Base-by-base conservation (phyloP, 1,140 invertebrate species). In the Meteorus sp. region DNA sequence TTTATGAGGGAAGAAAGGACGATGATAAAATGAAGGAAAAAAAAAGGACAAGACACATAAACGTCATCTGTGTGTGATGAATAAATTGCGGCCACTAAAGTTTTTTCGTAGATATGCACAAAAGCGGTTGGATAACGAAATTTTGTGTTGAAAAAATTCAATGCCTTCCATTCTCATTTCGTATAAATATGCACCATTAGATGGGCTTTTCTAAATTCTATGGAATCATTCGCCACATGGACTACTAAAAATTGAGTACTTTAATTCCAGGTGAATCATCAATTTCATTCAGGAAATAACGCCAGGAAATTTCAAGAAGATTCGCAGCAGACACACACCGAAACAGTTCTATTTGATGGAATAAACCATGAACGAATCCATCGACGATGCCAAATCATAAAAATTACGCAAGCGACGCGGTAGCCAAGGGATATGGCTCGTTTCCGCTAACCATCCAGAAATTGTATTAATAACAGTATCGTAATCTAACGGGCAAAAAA, bases 371-470 rank as follows among this genome's bases (percentile, higher is more conserved):
- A n/a, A n/a, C n/a, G n/a, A n/a, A n/a, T n/a, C n/a, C n/a, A n/a
- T n/a, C n/a, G n/a, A n/a, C 29, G 50, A n/a, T 17, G 50, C 8
- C 4, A n/a, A 15, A 48, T 15, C 25, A 23, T n/a, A 11, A 29
- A 9, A 8, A 27, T n/a, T 11, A 35, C 9, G 22, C 13, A 52
- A 52, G 20, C 13, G 29, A 35, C 50, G 19, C 50, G 50, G 29
- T 31, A 35, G 50, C 50, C 50, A 37, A 35, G 33, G 50, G 50
- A 52, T 52, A 52, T 52, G 50, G 50, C 50, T 37, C 50, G 50
- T 52, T 52, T 52, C 50, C 50, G 50, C 50, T 52, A 52, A 52
- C 50, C 50, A 37, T 37, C 50, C 29, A 20, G 50, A 52, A 52
- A 52, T 52, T 52, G 50, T 31, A 52, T 52, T 52, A 52, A 52